phyloP scores from a whole-genome alignment of 1,140 invertebrate species.

The Pseudoatta argentina region DNA sequence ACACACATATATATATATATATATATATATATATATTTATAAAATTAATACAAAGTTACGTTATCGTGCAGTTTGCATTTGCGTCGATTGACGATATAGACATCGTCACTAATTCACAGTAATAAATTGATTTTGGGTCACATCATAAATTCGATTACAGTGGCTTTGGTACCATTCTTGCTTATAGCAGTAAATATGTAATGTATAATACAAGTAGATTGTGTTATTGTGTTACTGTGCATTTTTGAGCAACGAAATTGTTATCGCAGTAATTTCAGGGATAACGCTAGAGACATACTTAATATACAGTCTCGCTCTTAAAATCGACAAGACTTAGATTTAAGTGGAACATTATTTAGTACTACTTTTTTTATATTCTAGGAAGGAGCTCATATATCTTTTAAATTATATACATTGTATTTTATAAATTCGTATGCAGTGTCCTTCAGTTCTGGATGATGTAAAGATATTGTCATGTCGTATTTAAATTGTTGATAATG shows the following conservation, averaged over 20 bases:
- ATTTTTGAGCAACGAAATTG: slow-evolving; percentile 71
- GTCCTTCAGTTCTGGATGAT: background rate
- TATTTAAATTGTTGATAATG: slow-evolving; percentile 1
- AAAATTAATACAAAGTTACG: slow-evolving; percentile 8
- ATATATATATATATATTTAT: too few species aligned
- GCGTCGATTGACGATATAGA: background rate
- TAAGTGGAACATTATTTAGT: slow-evolving; percentile 16
- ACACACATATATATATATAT: too few species aligned
- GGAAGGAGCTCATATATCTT: background rate
- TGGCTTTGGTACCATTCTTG: slow-evolving; percentile 26
- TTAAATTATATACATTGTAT: background rate
- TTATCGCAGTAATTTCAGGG: background rate
- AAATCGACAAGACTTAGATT: background rate
- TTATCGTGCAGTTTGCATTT: slow-evolving; percentile 14
- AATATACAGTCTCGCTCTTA: background rate
- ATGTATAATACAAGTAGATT: slow-evolving; percentile 33
- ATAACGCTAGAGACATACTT: background rate
- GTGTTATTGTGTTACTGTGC: slow-evolving; percentile 12
- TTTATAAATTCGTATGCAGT: slow-evolving; percentile 1
- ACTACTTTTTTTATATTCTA: background rate
- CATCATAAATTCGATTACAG: slow-evolving; percentile 6
- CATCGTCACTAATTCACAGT: background rate
- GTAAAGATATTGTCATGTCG: slow-evolving; percentile 5
- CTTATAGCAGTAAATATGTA: slow-evolving; percentile 62
- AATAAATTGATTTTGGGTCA: background rate